These are phyloP conservation scores for Metridium senile DNA, from an alignment of 92 coral and sea anemone genomes.

Conservation along the genomic window DNA sequence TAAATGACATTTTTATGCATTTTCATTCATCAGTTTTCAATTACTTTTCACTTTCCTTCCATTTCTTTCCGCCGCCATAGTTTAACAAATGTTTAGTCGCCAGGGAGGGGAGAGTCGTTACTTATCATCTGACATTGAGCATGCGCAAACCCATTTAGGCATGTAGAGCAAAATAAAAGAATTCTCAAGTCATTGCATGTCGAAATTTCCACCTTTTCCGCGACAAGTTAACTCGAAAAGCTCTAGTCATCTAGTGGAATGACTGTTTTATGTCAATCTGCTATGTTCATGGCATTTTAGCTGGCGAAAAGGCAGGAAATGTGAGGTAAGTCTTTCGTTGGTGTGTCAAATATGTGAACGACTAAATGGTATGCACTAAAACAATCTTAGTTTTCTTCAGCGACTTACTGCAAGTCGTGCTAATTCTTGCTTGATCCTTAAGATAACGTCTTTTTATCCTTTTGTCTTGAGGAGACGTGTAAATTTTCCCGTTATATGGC, in stretches of 20 bases:
- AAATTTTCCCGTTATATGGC: neutral
- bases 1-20: no score
- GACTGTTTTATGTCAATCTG: neutral
- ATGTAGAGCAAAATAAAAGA: conserved; percentile 4
- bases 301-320: neutral
- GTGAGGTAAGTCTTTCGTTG: neutral
- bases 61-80: no score
- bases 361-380: neutral
- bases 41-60: neutral
- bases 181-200: conserved; percentile 1
- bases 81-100: neutral
- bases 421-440: conserved; percentile 1
- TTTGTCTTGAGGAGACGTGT: neutral
- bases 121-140: neutral
- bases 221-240: neutral
- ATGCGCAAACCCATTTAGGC: conserved; percentile 25
- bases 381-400: neutral
- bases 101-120: conserved; percentile 13
- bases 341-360: neutral
- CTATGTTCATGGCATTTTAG: neutral
- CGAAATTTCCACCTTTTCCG: neutral
- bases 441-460: neutral
- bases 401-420: neutral
- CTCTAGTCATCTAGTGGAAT: neutral
- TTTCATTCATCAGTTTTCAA: neutral